These are phyloP conservation scores for Rhabdophis nuchalis DNA, from an alignment of 2,797 vertebrate genomes.

Conservation along the genomic window DNA sequence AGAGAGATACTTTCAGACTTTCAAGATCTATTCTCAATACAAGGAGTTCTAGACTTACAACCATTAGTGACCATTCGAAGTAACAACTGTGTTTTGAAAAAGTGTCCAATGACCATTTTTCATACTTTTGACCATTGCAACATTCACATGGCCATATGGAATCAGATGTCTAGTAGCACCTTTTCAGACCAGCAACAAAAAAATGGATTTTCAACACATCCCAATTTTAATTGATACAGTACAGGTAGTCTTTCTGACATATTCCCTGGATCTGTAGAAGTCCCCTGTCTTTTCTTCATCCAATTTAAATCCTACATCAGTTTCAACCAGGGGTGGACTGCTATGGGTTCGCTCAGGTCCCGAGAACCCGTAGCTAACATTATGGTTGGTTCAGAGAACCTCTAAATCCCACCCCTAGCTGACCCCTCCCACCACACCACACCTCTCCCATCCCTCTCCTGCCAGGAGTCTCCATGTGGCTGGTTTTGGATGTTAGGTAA, in stretches of 20 bases:
- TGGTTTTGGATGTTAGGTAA: too few relatives aligned
- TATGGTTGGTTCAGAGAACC: too few relatives aligned
- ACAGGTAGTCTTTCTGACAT: not conserved
- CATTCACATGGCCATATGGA: not conserved
- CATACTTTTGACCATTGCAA: not conserved
- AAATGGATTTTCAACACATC: not conserved
- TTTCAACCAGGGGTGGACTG: not conserved
- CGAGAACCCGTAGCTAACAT: too few relatives aligned
- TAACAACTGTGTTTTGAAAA: not conserved
- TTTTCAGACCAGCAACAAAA: not conserved
- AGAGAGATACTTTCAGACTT: not conserved
- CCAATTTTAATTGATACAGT: not conserved
- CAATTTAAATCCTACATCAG: not conserved
- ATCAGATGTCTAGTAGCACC: not conserved
- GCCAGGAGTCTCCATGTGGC: too few relatives aligned
- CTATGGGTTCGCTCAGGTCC: too few relatives aligned
- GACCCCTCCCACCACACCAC: too few relatives aligned
- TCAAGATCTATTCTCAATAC: not conserved
- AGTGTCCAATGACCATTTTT: not conserved
- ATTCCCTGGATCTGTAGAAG: not conserved
- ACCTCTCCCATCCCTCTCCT: too few relatives aligned
- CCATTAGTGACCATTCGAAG: not conserved
- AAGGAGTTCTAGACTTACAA: not conserved
- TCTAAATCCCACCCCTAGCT: too few relatives aligned
- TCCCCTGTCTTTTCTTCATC: not conserved